These are phyloP conservation scores for Trissolcus japonicus DNA, from an alignment of 2,888 invertebrate genomes.

Conservation along the genomic window DNA sequence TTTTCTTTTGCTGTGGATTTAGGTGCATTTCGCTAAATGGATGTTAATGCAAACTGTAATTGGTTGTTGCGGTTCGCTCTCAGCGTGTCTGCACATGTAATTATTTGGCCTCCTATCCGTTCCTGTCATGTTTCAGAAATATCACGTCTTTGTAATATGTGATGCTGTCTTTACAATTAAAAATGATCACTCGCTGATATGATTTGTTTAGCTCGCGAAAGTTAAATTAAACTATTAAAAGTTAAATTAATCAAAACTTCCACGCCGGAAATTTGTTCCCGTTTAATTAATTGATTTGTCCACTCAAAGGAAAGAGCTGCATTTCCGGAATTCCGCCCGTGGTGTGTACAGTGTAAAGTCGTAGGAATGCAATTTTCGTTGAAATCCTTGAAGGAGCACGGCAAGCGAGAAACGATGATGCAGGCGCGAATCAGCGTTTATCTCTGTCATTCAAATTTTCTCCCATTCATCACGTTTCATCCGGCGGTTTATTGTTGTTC, in stretches of 20 bases:
- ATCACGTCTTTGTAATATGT: slow-evolving; percentile 18
- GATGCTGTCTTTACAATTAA: neutral
- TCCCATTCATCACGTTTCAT: no score
- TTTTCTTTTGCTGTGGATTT: slow-evolving; percentile 7
- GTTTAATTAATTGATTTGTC: slow-evolving; percentile 25
- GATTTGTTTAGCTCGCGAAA: no score
- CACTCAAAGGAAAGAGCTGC: slow-evolving; percentile 8
- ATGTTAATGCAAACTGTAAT: slow-evolving; percentile 44
- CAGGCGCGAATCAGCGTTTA: slow-evolving; percentile 10
- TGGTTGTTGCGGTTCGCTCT: slow-evolving; percentile 39
- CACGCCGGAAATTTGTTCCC: neutral
- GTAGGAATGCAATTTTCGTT: slow-evolving; percentile 32
- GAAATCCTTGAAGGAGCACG: slow-evolving; percentile 18
- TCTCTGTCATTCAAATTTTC: neutral
- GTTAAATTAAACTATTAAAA: neutral
- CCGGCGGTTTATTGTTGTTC: slow-evolving; percentile 7
- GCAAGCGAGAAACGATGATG: neutral
- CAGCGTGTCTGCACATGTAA: slow-evolving; percentile 8
- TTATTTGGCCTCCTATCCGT: slow-evolving; percentile 37
- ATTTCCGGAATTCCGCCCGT: slow-evolving; percentile 13
- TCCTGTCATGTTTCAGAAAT: slow-evolving; percentile 32
- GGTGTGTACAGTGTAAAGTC: slow-evolving; percentile 1
- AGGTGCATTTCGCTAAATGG: slow-evolving; percentile 14
- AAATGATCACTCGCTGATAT: neutral
- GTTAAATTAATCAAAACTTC: no score